Evolutionary conservation across 2,888 invertebrate genomes (phyloP), one percentile per base, ranked within the genome.

Genomic region (Eristalis arbustorum): DNA sequence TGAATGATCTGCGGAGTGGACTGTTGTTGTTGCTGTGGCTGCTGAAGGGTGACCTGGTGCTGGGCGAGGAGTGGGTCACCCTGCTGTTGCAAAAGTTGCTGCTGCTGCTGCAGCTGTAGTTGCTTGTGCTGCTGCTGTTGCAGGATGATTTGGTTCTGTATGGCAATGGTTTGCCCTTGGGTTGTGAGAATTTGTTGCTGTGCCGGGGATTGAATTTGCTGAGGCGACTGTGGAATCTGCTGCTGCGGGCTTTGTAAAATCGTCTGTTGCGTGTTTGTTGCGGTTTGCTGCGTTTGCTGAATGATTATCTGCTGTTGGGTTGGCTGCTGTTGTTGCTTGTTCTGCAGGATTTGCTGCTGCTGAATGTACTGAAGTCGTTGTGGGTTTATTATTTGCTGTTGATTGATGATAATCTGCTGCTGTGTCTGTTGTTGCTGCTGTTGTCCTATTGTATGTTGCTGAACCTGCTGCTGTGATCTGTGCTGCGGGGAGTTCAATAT

Each of bases 71-170:
- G 77, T 22, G 84, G 84, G 67, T 81, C 84, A 49, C 88, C 83
- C 62, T 91, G 89, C 61, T 90, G 90, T 59, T 91, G 90, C 71
- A 90, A 74, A 34, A 89, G 88, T 72, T 90, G 89, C 57, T 91
- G 91, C 77, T 95, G 95, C 88, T 94, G 94, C 72, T 94, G 90
- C 83, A 94, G 93, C 23, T 94, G 94, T 89, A 94, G 94, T 88
- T 94, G 94, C 92, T 94, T 94, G 81, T 94, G 94, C 88, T 94
- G 94, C 92, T 94, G 94, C 82, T 94, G 94, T 88, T 94, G 94
- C 0, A 89, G 87, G 40, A 90, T 88, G 2, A 90, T 88, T 84
- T 90, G 90, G 31, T 91, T 91, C 57, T 91, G 91, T 67, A 88
- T 87, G 8, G 78, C 56, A 88, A 84, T 80, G 71, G 89, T 79